phyloP scores from a whole-genome alignment of 2,113 vertebrate genomes.

The Aix galericulata region DNA sequence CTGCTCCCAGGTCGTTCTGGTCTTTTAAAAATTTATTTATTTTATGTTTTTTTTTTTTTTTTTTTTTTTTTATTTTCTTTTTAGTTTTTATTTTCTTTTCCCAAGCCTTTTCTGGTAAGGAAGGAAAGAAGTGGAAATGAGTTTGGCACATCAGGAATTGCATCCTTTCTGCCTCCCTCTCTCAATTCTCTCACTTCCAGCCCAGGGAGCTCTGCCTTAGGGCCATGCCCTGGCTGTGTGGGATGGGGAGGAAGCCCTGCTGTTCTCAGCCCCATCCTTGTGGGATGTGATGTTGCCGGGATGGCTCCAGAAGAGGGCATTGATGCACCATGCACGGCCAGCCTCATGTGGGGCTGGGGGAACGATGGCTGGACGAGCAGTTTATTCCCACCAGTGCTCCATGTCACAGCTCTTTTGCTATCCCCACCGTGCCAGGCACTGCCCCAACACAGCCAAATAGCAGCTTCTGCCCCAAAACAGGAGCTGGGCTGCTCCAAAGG shows the following conservation, averaged over 20 bases:
- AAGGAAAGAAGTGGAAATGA: not conserved
- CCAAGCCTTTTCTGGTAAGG: not conserved
- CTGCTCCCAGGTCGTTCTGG: not conserved
- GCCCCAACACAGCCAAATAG: not conserved
- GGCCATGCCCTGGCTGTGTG: not conserved
- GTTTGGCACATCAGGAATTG: not conserved
- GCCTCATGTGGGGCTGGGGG: accelerated
- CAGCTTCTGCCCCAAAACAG: not conserved
- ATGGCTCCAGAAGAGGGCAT: not conserved
- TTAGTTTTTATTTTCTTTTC: not conserved
- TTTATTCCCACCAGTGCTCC: not conserved
- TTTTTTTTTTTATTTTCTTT: not conserved
- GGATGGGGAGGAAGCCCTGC: accelerated
- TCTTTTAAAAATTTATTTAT: not conserved
- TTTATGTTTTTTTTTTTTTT: not conserved
- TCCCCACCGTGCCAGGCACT: not conserved
- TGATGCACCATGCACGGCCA: not conserved
- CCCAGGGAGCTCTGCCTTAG: not conserved
- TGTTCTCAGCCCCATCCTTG: not conserved
- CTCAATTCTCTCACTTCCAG: not conserved
- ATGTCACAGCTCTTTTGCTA: not conserved
- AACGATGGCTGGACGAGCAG: not conserved
- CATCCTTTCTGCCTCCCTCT: not conserved
- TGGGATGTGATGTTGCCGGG: not conserved
- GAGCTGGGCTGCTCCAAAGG: not conserved